Base-by-base conservation (phyloP, 2,797 vertebrate genomes). In the Sylvilagus floridanus region DNA sequence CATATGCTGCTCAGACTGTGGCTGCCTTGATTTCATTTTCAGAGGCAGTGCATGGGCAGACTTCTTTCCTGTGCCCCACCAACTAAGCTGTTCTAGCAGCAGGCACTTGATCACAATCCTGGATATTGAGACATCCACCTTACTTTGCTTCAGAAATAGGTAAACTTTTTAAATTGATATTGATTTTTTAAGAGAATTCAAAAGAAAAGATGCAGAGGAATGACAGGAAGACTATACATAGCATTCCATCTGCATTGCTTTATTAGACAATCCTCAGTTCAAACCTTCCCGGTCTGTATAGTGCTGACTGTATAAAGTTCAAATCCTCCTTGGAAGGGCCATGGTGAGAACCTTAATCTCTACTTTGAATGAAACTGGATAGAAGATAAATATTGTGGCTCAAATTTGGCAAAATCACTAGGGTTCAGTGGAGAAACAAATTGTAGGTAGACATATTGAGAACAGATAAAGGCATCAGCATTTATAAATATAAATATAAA, bases 1-100 rank as follows among this genome's bases (percentile, higher is more conserved):
- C 97, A 97, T 97, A 96, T 97, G 97, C 24, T 95, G 4, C 50
- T 94, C 88, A 95, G 91, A 93, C 66, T 88, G 88, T 13, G 76
- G 7, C 50, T 91, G 95, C 93, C 92, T 94, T 28, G 82, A 7
- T 32, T 72, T 35, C 68, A 57, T 63, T 93, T 96, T 3, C 60
- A 93, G 66, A 93, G 71, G 73, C 47, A 85, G 88, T 50, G 2
- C 62, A 32, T 6, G 22, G 35, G 37, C 35, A 90, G 47, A 91
- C 16, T 14, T 16, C 1, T 24, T 14, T 1, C 0, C 4, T 57
- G 26, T 14, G 7, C 13, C 28, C 24, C 57, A 0, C 5, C 26
- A 75, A 12, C 21, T 11, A 26, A 81, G 22, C 21, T 47, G 47
- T 28, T 76, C 63, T 0, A 37, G 13, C 37, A 65, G 52, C 52